phyloP scores from a whole-genome alignment of 1,140 invertebrate genomes.

The Bombus ignitus region DNA sequence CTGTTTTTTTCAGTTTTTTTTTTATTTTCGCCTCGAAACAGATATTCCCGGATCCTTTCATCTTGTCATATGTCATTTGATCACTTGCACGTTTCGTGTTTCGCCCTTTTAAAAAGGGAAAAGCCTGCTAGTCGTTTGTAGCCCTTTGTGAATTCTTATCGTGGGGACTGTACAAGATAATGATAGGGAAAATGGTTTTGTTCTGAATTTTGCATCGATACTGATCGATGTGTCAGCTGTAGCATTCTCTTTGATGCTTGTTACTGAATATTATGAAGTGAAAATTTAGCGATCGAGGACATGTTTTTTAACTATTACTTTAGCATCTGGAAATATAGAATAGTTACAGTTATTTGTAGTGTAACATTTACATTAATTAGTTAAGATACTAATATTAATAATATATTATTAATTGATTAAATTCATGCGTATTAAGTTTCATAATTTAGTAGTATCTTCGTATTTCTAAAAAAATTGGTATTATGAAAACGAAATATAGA shows the following conservation, averaged over 20 bases:
- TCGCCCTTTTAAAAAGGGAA: background rate
- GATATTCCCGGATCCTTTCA: conserved; percentile 33
- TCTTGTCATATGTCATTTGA: conserved; percentile 37
- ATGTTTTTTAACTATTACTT: background rate
- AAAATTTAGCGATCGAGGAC: background rate
- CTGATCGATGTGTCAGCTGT: background rate
- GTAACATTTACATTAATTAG: too few species aligned
- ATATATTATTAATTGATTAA: too few species aligned
- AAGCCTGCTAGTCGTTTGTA: background rate
- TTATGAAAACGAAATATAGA: too few species aligned
- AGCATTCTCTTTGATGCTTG: background rate
- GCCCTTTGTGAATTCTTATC: background rate
- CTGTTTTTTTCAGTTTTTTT: conserved; percentile 12
- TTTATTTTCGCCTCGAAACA: conserved; percentile 30
- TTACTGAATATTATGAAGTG: background rate
- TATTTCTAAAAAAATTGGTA: too few species aligned
- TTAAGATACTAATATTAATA: too few species aligned
- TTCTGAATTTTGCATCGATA: background rate
- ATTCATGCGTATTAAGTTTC: too few species aligned
- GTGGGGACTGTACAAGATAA: background rate
- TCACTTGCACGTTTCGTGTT: background rate
- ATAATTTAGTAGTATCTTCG: too few species aligned
- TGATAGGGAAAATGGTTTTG: background rate
- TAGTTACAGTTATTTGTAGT: too few species aligned
- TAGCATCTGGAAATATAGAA: background rate